Evolutionary conservation across 2,113 vertebrate species (phyloP).

Genomic region (Silurus glanis): DNA sequence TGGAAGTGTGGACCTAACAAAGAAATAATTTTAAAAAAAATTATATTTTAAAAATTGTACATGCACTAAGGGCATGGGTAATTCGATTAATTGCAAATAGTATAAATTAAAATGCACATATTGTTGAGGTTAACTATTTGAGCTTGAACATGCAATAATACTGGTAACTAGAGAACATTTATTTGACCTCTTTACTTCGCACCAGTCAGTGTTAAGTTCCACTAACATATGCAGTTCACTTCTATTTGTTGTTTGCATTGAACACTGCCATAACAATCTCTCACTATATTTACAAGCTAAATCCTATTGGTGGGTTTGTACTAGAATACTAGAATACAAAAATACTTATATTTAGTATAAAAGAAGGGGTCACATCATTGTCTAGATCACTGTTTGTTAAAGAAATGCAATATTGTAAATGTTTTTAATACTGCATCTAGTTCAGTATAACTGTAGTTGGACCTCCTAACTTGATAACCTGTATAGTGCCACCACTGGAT

Average conservation of each 20-base stretch:
- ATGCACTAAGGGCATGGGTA: neutral
- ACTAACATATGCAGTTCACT: too few relatives aligned
- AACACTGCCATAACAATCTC: slow-evolving; percentile 54
- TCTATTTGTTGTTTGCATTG: slow-evolving; percentile 39
- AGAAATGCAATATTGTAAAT: too few relatives aligned
- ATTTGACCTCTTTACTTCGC: slow-evolving; percentile 18
- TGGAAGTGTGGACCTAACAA: neutral
- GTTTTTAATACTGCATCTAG: neutral
- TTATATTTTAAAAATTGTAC: neutral
- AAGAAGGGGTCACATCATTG: neutral
- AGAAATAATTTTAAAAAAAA: neutral
- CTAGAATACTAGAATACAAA: neutral
- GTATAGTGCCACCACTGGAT: neutral
- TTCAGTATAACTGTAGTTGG: neutral
- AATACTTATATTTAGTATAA: neutral
- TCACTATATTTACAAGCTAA: neutral
- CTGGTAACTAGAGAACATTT: neutral
- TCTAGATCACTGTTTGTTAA: too few relatives aligned
- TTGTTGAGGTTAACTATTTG: neutral
- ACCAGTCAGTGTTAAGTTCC: neutral
- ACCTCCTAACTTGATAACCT: neutral
- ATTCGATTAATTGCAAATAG: neutral
- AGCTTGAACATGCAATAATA: too few relatives aligned
- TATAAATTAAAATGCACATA: too few relatives aligned
- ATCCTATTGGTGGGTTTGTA: slow-evolving; percentile 57